Percentiles rank a stretch among this genome's conserved stretches.
These are phyloP conservation scores for Ichneumoninae sp. DNA, from an alignment of 2,888 invertebrate genomes.

Conservation along the genomic window DNA sequence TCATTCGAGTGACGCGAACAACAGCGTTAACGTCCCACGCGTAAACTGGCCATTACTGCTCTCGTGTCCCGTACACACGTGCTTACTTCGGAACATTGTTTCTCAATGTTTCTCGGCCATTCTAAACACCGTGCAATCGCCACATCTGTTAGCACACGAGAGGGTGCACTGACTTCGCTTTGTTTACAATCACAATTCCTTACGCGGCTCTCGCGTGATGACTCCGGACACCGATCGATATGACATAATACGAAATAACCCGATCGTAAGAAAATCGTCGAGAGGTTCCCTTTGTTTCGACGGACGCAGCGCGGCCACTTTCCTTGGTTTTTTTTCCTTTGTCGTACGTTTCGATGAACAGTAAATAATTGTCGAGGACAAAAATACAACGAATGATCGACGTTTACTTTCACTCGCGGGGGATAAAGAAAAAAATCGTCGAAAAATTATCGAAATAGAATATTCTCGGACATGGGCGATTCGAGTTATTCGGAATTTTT, in stretches of 20 bases:
- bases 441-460: conserved; percentile 12
- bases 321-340: background rate
- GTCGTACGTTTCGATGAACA: background rate
- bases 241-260: background rate
- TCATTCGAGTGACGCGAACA: conserved; percentile 46
- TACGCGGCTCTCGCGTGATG: background rate
- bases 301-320: too few relatives aligned
- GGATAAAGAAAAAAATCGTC: background rate
- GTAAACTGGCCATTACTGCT: conserved; percentile 8
- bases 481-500: conserved; percentile 76
- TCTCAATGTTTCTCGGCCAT: background rate
- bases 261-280: background rate
- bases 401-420: conserved; percentile 7
- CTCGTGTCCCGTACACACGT: conserved; percentile 13
- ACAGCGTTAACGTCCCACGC: conserved; percentile 40
- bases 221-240: background rate
- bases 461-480: conserved; percentile 75
- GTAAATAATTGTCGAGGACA: background rate
- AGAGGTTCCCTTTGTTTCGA: background rate
- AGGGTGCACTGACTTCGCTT: background rate
- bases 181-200: background rate
- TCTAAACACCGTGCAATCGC: background rate
- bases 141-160: background rate
- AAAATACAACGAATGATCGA: conserved; percentile 41
- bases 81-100: background rate